Base-by-base conservation (phyloP, 2,888 invertebrate species). In the Theristus sp. region DNA sequence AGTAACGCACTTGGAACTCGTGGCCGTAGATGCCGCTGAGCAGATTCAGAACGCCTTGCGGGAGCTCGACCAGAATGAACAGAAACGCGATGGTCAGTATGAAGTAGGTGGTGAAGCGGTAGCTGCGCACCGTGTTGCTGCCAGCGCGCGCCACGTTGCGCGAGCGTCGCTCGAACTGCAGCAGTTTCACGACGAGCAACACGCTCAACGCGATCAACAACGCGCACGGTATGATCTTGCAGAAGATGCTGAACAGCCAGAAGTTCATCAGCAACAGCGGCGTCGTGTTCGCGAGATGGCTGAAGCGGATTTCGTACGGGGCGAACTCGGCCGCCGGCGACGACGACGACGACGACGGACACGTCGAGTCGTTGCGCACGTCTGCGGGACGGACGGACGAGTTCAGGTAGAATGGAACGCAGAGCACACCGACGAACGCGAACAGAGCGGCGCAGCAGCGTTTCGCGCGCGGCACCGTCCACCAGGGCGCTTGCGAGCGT, bases 31-130 rank as follows among this genome's bases (percentile, higher is more conserved):
- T 25, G 10, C 31, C 57, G 10, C 10, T 25, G 22, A 57, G 57
- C 31, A 57, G n/a, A 31, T 38, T 57, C 30, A 70, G 61, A 13
- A 70, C 61, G 20, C 67, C 69, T 56, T 70, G 69, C 0, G 70
- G 70, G 38, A 70, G 59, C 57, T 70, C 70, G 55, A 70, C 69
- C 27, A 67, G 60, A 54, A 70, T 69, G 64, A 70, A 70, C 24
- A 70, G 61, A 56, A 67, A 63, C 69, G 70, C 70, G 30, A 70
- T 68, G 2, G 66, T 62, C 68, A 68, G 64, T 26, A 68, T 57
- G 24, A 57, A 20, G 31, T 57, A 29, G 22, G 30, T 57, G 10
- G 57, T 57, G 17, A 26, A 29, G 2, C n/a, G 30, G 24, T 57
- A 57, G 10, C 27, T 55, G 10, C 27, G 2, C 25, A 27, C 55